These are phyloP conservation scores for Sericinus montela DNA, from an alignment of 2,888 invertebrate genomes.

Conservation along the genomic window DNA sequence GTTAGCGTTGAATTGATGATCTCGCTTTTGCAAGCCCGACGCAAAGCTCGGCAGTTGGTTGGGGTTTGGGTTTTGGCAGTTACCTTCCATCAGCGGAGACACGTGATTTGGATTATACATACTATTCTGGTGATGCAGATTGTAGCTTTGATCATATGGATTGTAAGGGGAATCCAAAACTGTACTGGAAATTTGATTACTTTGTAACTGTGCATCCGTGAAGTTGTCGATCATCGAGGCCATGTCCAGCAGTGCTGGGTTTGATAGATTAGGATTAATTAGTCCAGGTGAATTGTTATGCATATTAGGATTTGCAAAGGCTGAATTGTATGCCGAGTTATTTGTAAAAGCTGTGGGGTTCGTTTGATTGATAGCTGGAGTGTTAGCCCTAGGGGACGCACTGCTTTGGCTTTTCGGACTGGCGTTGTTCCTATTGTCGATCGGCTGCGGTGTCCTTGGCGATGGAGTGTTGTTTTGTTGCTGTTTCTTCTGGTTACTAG, in stretches of 20 bases:
- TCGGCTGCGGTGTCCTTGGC: constrained; percentile 62
- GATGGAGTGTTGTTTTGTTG: constrained; percentile 52
- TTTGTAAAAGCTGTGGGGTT: constrained; percentile 58
- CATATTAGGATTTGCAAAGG: constrained; percentile 69
- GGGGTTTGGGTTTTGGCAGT: constrained; percentile 57
- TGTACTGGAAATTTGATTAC: constrained; percentile 91
- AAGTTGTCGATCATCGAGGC: constrained; percentile 88
- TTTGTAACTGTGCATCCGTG: constrained; percentile 88
- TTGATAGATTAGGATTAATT: constrained; percentile 69
- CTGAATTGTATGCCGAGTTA: constrained; percentile 62
- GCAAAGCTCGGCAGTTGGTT: constrained; percentile 69
- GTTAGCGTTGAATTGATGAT: constrained; percentile 45
- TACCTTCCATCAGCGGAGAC: constrained; percentile 71
- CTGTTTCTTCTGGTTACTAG: constrained; percentile 60
- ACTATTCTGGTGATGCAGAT: constrained; percentile 82
- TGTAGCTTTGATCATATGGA: constrained; percentile 82
- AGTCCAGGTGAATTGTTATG: constrained; percentile 62
- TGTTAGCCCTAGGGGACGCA: constrained; percentile 75
- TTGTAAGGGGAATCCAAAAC: constrained; percentile 85
- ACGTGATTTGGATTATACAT: constrained; percentile 79
- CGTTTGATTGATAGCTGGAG: constrained; percentile 61
- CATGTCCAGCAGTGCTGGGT: constrained; percentile 84
- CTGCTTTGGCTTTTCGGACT: constrained; percentile 76
- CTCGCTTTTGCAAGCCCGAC: constrained; percentile 62
- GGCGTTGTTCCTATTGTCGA: constrained; percentile 56